Conservation (phyloP, 2,888 invertebrate species). For the Lingula anatina region DNA sequence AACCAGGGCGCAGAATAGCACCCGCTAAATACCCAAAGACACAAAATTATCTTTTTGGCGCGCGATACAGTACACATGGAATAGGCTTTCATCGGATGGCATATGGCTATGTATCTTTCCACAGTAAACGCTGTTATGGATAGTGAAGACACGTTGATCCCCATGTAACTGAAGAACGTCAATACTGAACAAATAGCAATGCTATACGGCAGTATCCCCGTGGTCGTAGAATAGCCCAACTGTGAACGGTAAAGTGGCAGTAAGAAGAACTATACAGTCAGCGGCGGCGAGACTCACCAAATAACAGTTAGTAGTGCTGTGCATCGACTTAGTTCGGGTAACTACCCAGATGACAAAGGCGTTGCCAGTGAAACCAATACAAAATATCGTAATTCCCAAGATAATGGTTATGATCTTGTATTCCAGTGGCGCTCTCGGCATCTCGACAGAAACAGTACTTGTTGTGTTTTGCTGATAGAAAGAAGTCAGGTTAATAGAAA, state of each 20-base stretch:
- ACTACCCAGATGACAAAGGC: constrained; percentile 58
- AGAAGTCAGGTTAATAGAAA: too few relatives aligned
- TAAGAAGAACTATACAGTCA: constrained; percentile 59
- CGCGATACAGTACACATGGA: constrained; percentile 60
- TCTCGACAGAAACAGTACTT: too few relatives aligned
- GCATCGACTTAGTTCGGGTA: constrained; percentile 51
- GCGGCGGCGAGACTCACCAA: constrained; percentile 60
- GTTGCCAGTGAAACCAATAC: constrained; percentile 58
- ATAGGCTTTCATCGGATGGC: constrained; percentile 59
- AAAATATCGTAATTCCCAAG: constrained; percentile 56
- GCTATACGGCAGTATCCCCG: constrained; percentile 57
- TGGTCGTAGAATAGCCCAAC: constrained; percentile 54
- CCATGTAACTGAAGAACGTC: constrained; percentile 59
- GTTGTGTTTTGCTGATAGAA: too few relatives aligned
- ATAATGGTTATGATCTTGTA: constrained; percentile 56
- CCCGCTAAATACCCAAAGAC: constrained; percentile 60
- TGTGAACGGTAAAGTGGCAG: constrained; percentile 55
- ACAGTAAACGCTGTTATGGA: constrained; percentile 63
- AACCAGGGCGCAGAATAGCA: constrained; percentile 62
- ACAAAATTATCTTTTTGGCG: constrained; percentile 58
- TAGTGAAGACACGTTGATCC: constrained; percentile 60
- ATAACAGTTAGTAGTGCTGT: constrained; percentile 63
- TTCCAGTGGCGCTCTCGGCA: too few relatives aligned
- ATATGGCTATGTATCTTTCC: too few relatives aligned
- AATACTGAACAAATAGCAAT: constrained; percentile 56